phyloP scores from a whole-genome alignment of 2,797 vertebrate genomes.

The Schizopygopsis malacanthus region DNA sequence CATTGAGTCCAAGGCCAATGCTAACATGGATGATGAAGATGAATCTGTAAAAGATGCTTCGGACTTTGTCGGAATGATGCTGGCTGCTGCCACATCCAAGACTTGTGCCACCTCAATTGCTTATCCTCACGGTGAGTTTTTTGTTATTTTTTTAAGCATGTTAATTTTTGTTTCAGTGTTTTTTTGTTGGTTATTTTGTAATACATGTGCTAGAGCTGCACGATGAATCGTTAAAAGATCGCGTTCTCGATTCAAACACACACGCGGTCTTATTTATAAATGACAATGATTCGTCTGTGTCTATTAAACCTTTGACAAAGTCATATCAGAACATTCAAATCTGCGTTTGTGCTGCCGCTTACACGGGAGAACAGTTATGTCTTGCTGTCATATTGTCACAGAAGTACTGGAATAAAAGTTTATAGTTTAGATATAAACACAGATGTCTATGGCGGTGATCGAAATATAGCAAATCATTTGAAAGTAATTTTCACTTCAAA shows the following conservation, averaged over 20 bases:
- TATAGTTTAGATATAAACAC: background rate
- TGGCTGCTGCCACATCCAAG: slow-evolving; percentile 97
- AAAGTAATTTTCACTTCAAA: background rate
- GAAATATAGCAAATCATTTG: too few relatives aligned
- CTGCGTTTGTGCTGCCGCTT: too few relatives aligned
- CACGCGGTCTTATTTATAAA: background rate
- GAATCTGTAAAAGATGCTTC: slow-evolving; percentile 89
- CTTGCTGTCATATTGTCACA: background rate
- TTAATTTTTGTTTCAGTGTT: background rate
- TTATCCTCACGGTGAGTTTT: slow-evolving; percentile 87
- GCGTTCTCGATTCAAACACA: background rate
- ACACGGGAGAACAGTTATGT: background rate
- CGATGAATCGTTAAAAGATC: background rate
- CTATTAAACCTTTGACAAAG: background rate
- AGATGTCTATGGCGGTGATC: too few relatives aligned
- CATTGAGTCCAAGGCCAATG: slow-evolving; percentile 83
- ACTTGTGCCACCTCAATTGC: slow-evolving; percentile 95
- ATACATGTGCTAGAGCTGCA: background rate
- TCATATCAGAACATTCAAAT: background rate
- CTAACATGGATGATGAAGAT: slow-evolving; percentile 87
- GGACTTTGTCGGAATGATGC: slow-evolving; percentile 97
- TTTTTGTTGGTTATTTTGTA: background rate
- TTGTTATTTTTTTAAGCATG: background rate
- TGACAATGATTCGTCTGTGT: too few relatives aligned
- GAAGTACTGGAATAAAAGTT: background rate